Base-by-base conservation (phyloP, 2,797 vertebrate genomes). In the Strix occidentalis region DNA sequence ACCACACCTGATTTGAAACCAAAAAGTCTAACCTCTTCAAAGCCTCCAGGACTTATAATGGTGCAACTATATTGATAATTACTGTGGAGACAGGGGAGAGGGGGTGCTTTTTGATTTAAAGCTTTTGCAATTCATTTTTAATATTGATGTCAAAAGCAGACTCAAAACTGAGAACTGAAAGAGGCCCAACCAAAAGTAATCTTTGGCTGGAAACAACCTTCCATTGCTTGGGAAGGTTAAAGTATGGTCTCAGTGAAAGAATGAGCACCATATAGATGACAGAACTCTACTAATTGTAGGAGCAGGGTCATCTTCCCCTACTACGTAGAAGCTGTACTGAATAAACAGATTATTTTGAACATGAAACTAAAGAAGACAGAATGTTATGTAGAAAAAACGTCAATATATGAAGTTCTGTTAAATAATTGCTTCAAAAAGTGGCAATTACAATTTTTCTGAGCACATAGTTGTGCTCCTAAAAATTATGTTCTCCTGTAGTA, bases 31-130 rank as follows among this genome's bases (percentile, higher is more conserved):
- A 79, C 2, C 11, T 81, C 66, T 56, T 70, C 69, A 61, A 72
- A 58, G 45, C 16, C 51, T 72, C 35, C 46, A 29, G 37, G 15
- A 57, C 31, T 57, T 46, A 31, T 3, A 85, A 43, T 6, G 33
- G 29, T 61, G 12, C 76, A 70, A 57, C 28, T 16, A 4, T 23
- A 85, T 1, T n/a, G 19, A 84, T 35, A 87, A 88, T 82, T 8
- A 54, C 13, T 65, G 74, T 0, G 0, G 53, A 53, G 29, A 80
- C 2, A 2, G 33, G 19, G 33, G 8, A n/a, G 28, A 74, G 9
- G 17, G 12, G 10, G 10, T 61, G 39, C 10, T 86, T 45, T 84
- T 82, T 39, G 56, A 79, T 72, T 70, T 66, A 76, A 88, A 79
- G 64, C 75, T 90, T 90, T 63, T 78, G 57, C 29, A 84, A 65